Base-by-base conservation (phyloP, 2,113 vertebrate genomes). In the Pelodiscus sinensis region DNA sequence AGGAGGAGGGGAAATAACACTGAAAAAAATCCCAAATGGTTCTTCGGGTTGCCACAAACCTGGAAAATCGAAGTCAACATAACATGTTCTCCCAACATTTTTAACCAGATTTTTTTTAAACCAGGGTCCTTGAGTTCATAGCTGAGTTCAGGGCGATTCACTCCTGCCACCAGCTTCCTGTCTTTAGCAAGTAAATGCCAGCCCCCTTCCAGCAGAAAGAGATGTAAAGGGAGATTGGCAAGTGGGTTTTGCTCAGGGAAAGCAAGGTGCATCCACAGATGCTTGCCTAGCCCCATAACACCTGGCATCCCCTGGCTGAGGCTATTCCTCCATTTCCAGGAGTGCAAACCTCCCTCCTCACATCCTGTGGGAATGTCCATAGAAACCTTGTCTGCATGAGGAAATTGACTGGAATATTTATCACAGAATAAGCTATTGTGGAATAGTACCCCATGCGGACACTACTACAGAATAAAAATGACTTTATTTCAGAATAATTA, bases 331-430 rank as follows among this genome's bases (percentile, higher is more conserved):
- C 3, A 9, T 68, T 68, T 68, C 15, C 65, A 68, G 16, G 8
- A n/a, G 31, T 10, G 16, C 31, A 10, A 15, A 9, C 18, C 16
- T 21, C 9, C 65, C 65, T 68, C 6, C 0, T 44, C 13, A 21
- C 38, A 9, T 60, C 12, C 62, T 79, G 89, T 31, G 84, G 38
- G 82, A 22, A 3, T 4, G 9, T 10, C 52, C 52, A 50, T 16
- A 51, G 79, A 84, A 35, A 1, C 3, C 21, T 71, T 77, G 51
- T 52, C 44, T 50, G 44, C 44, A 5, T n/a, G 62, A 51, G 81
- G 24, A 88, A 78, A 68, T 29, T 14, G 8, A 15, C 22, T 73
- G 60, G 7, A 1, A 1, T 51, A 29, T 2, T 21, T 4, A 0
- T 56, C 21, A 55, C 77, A 25, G 68, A 79, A 22, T 18, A 38